Evolutionary conservation across 2,113 vertebrate genomes (phyloP), one percentile per base, ranked within the genome.

Genomic region (Rhegmatorhina hoffmannsi): DNA sequence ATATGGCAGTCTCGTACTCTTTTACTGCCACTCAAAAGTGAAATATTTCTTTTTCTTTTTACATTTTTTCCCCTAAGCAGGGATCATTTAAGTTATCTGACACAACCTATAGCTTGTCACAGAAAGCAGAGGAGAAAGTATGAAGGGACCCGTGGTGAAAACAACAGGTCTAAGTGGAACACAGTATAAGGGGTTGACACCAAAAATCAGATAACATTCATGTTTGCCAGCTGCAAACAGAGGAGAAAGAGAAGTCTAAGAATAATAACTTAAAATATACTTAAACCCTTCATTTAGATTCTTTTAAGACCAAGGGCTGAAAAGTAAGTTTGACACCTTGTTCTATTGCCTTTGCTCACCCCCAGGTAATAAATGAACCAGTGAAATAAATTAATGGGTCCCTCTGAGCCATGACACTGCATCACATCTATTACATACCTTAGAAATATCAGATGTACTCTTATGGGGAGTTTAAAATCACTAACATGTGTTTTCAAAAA

Each of bases 321-420:
- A 50, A 97, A 97, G 91, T 95, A 92, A 96, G 84, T 89, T 96
- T 97, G 97, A 97, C 96, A 97, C 52, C 58, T 92, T 96, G 77
- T 95, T 97, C 96, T 97, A 94, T 68, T 97, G 96, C 86, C 94
- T 96, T 84, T 83, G 82, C 90, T 96, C 66, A 95, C 94, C 96
- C 94, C 96, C 69, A 82, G 94, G 92, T 97, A 98, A 97, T 96
- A 97, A 97, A 97, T 72, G 92, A 97, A 85, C 86, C 87, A 96
- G 95, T 93, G 92, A 96, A 96, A 97, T 94, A 95, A 80, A 97
- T 97, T 96, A 97, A 97, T 96, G 91, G 95, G 75, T 96, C 95
- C 95, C 95, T 91, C 90, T 84, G 86, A 15, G 69, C 77, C 26
- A 9, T 63, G 74, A 58, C 86, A 92, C 90, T 64, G 72, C 85